Base-by-base conservation (phyloP, 1,140 invertebrate genomes). In the Bombus pascuorum region DNA sequence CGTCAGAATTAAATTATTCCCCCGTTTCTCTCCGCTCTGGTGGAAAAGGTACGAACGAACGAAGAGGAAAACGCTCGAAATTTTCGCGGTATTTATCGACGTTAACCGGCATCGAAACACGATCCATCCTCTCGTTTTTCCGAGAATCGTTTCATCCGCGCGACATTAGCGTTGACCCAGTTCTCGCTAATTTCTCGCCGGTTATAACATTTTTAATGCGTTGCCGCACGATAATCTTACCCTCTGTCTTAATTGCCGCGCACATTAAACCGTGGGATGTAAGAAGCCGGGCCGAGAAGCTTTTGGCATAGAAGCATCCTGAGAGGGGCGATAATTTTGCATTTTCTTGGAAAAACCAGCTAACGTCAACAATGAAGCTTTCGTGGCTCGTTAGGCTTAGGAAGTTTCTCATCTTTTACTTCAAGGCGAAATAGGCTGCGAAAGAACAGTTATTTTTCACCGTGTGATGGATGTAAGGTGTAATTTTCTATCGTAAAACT, bases 1-100 rank as follows among this genome's bases (percentile, higher is more conserved):
- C 53, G n/a, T 6, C 34, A 28, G 28, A 37, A 83, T 77, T 70
- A 42, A 83, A 83, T 83, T 44, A 77, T 68, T 9, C 37, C n/a
- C 10, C 15, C 22, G 18, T n/a, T 28, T 9, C 25, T 8, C 53
- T 25, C 0, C 28, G 39, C 42, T 3, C 15, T 66, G 13, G n/a
- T 1, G 44, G 18, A 42, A 34, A 42, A 37, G 34, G 1, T 22
- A 34, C 81, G 37, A 39, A 13, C 59, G 5, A 75, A 76, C 53
- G 28, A 83, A 57, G 62, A 53, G 81, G 32, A 76, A 34, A 70
- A 76, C 37, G 12, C 32, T 37, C 15, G 32, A 34, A 15, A 42
- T 57, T 62, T 62, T 62, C 53, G 6, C 70, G 53, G n/a, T 47
- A 47, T 47, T 53, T 15, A n/a, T 28, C 47, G 15, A 47, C 47